A percentile compares a stretch with the other conserved stretches of the same genome.
Evolutionary conservation across 2,888 invertebrate genomes (phyloP).

Genomic region (Acleris laterana): DNA sequence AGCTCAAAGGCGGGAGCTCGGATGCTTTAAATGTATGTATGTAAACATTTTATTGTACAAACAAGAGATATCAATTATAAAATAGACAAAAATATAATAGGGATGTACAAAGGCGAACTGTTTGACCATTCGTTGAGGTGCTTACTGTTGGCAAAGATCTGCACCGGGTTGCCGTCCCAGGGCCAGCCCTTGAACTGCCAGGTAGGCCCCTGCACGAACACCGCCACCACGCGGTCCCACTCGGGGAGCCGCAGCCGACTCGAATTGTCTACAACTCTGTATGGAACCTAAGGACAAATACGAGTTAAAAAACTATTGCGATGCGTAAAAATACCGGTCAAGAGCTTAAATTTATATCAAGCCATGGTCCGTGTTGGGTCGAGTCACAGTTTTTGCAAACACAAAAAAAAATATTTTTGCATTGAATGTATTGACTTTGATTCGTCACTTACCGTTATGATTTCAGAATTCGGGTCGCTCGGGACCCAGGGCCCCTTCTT

Average conservation of each 20-base stretch:
- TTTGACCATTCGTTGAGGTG: constrained; percentile 25
- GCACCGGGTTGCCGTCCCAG: constrained; percentile 98
- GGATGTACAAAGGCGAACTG: too few species aligned
- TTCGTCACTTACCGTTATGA: constrained; percentile 66
- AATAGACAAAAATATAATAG: too few species aligned
- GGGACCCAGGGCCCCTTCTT: constrained; percentile 54
- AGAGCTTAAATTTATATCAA: too few species aligned
- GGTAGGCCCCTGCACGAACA: constrained; percentile 99
- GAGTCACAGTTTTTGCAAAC: too few species aligned
- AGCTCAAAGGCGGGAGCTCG: too few species aligned
- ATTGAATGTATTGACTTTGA: neutral
- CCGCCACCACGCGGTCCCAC: constrained; percentile 99
- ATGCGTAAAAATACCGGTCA: too few species aligned
- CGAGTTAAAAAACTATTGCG: neutral
- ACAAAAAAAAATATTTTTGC: neutral
- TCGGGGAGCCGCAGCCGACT: constrained; percentile 94
- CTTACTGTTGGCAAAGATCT: constrained; percentile 98
- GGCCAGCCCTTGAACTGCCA: constrained; percentile 99
- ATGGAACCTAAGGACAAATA: constrained; percentile 88
- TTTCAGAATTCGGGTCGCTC: constrained; percentile 64
- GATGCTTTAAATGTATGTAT: too few species aligned
- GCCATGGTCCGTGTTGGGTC: too few species aligned
- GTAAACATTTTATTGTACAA: too few species aligned
- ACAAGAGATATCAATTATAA: too few species aligned
- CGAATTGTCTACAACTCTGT: constrained; percentile 98